Percentiles rank a stretch among this genome's conserved stretches.
phyloP scores from a whole-genome alignment of 2,888 invertebrate species.

The Spialia ferax region DNA sequence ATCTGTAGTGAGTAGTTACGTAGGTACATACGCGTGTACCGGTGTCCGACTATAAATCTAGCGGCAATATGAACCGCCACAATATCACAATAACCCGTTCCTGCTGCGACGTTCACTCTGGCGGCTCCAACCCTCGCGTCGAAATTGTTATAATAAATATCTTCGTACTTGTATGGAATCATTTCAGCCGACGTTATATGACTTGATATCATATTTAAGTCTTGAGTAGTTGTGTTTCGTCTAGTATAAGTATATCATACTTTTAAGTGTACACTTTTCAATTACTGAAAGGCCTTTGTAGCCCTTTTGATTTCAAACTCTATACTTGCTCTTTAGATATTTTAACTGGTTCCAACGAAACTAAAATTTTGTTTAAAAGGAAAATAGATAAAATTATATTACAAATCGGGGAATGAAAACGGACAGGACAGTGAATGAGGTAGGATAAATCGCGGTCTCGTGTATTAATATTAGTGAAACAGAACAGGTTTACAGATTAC shows the following conservation, averaged over 20 bases:
- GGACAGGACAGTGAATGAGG: slow-evolving; percentile 15
- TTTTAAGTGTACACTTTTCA: too few relatives aligned
- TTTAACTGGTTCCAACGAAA: too few relatives aligned
- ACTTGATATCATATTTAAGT: slow-evolving; percentile 1
- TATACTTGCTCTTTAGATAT: too few relatives aligned
- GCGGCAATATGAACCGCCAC: slow-evolving; percentile 76
- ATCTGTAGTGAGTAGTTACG: background rate
- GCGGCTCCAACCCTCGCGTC: slow-evolving; percentile 30
- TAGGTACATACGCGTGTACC: slow-evolving; percentile 26
- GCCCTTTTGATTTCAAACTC: too few relatives aligned
- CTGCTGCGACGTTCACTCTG: slow-evolving; percentile 58
- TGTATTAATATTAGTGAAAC: slow-evolving; percentile 84
- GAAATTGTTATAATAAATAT: slow-evolving; percentile 21
- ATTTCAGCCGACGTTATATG: slow-evolving; percentile 11
- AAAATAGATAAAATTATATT: background rate
- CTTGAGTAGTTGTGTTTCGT: background rate
- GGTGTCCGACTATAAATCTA: slow-evolving; percentile 74
- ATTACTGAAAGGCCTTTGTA: too few relatives aligned
- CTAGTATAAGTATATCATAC: too few relatives aligned
- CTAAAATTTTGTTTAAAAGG: background rate
- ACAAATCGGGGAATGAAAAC: slow-evolving; percentile 16
- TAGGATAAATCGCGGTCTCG: slow-evolving; percentile 44
- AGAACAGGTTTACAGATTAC: slow-evolving; percentile 85
- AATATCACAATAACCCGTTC: slow-evolving; percentile 77
- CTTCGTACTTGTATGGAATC: slow-evolving; percentile 21